Evolutionary conservation across 2,113 vertebrate species (phyloP), one percentile per base, ranked within the genome.

Genomic region (Vicugna pacos): DNA sequence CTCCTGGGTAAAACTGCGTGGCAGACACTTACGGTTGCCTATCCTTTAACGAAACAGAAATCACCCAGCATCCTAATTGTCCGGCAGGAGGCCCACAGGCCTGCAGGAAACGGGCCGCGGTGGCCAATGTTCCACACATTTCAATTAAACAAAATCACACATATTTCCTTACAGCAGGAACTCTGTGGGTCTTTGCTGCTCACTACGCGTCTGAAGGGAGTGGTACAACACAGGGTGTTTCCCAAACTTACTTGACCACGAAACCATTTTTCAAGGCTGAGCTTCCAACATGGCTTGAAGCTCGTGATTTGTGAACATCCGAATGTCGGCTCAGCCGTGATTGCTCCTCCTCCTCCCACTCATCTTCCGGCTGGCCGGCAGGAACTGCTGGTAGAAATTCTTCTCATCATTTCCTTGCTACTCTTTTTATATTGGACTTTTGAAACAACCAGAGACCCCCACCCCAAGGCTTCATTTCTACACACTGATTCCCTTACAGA

Each of bases 141-240:
- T 91, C 22, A 16, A 22, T 92, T 62, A 83, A 62, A 50, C 38
- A 77, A 8, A 64, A n/a, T 13, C 17, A 50, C 17, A 30, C 1
- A 13, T 28, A 26, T 35, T 65, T 79, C 56, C 62, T 58, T 19
- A 56, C 50, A 28, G 48, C 8, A 96, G 22, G 38, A 52, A 70
- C 15, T 38, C 52, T 7, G 12, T 9, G 26, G 30, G 24, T 19
- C 56, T 88, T 58, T 26, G 12, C 10, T 48, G 5, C 2, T 69
- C 35, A 28, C 3, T 6, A 26, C 9, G 75, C 42, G 3, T 35
- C n/a, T 54, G 52, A 73, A 87, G 26, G 11, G 14, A 26, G 10
- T 1, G 10, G 32, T 24, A 58, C 0, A 6, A 46, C 1, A 8
- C 3, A 30, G 5, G 42, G 20, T 50, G 65, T 28, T 42, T 42